Evolutionary conservation across 2,797 vertebrate genomes (phyloP), one percentile per base, ranked within the genome.

Genomic region (Sebastes wilsoni): DNA sequence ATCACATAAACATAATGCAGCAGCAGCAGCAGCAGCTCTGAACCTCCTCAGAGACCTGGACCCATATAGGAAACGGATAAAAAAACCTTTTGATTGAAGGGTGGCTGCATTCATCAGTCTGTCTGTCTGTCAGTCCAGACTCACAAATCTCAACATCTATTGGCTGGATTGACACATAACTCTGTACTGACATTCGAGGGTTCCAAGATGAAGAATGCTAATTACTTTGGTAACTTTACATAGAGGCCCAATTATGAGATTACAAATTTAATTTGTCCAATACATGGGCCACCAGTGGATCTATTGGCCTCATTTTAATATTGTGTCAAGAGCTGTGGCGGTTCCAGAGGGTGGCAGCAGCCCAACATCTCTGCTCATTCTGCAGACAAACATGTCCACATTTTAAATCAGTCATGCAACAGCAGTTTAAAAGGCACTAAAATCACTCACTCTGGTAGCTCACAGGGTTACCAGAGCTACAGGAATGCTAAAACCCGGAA

Each of bases 1-100:
- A 66, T 80, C 72, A 79, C 84, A 77, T 69, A 10, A 60, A 73
- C 80, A 72, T 72, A 81, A 85, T 75, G 72, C 83, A 73, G 84
- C 64, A 68, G 68, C 70, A 25, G 72, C 72, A 10, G 42, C 72
- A 12, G 72, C 59, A 9, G 62, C 62, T 55, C n/a, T 16, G 1
- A 30, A 6, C 16, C 20, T 36, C 75, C 46, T 23, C 77, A 6
- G 61, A 61, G 38, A 38, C 0, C 22, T 20, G 25, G n/a, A 12
- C 55, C 4, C 23, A 4, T 16, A 28, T 13, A 32, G 46, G 16
- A 38, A 70, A 70, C 52, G 20, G 2, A 58, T 12, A 6, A 28
- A 49, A 49, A 58, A 9, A 10, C 1, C 6, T 66, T 67, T n/a
- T 28, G 32, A 28, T 13, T 22, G 42, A 13, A 49, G 42, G 30